Evolutionary conservation across 92 coral and sea anemone genomes (phyloP), one percentile per base, ranked within the genome.

Genomic region (Umimayanthus kanabou): DNA sequence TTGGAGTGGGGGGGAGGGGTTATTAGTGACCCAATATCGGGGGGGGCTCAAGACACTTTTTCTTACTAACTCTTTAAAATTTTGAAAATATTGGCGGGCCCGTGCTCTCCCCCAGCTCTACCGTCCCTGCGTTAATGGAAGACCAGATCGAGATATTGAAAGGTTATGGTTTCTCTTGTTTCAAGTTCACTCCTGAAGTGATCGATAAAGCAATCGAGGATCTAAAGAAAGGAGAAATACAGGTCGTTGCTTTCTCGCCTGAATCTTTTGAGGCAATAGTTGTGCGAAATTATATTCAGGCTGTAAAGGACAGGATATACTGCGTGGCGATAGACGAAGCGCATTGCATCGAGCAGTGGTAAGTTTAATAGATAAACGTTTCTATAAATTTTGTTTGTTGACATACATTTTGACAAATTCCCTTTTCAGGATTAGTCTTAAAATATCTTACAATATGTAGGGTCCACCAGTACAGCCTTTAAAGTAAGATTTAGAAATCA

Each of bases 301-400:
- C 75, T 16, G 83, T 84, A 2, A 80, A 89, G 28, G 84, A 84
- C 61, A 50, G 67, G 29, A 70, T 80, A 15, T 77, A 83, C 43
- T 84, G 85, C 77, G 84, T 89, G 16, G 91, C 92, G 42, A 80
- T 89, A 50, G 92, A 85, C 55, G 89, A 89, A 85, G 88, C 92
- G 9, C 92, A 89, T 57, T 89, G 89, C 57, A 89, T 89, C 39
- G 89, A 89, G 57, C 73, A 84, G 81, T 89, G 89, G 89, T 89
- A 28, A 89, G 77, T n/a, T 82, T 40, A n/a, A 39, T n/a, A 0
- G 0, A 33, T 33, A 33, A 47, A 66, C 29, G 20, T 39, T 84
- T 84, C 39, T 58, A 43, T 33, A 0, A 33, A 2, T 33, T 33
- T 33, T 33, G 37, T 33, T 0, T 33, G n/a, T 33, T 33, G 37